Base-by-base conservation (phyloP, 2,797 vertebrate genomes). In the Mormyrops attenuatus region DNA sequence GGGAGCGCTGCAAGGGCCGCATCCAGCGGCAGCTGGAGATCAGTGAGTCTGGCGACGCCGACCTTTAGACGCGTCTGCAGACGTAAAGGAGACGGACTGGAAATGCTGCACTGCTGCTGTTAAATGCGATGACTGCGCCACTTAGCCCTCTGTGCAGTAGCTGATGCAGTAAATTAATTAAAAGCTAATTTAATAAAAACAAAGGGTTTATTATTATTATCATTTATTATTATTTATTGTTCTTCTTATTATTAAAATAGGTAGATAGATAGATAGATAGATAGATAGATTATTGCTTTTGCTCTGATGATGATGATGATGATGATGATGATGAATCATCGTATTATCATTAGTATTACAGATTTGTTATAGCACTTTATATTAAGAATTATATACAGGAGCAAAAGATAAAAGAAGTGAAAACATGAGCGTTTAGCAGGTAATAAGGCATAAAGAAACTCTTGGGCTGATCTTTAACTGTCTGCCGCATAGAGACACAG, bases 21-120 rank as follows among this genome's bases (percentile, higher is more conserved):
- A 99, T 99, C 91, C 98, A 99, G 94, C 97, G 98, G 90, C 98
- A 99, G 92, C 95, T 99, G 92, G 98, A 99, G 95, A 99, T 99
- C 96, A 99, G 98, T 99, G 94, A 97, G 98, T 96, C 69, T 2
- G 17, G 52, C 15, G 13, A 15, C 22, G 9, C 22, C 13, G 26
- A 38, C 85, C 26, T 87, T 87, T 57, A 17, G 13, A 7, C 11
- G 22, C 5, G 26, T 86, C 41, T 85, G 13, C n/a, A 38, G 15
- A 60, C 6, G 2, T 60, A 22, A 52, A 26, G 11, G 8, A 53
- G 26, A 17, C 8, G 11, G 22, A 1, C 8, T 50, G 22, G 8
- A 30, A 69, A 1, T 0, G 26, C 6, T 8, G 7, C 11, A 26
- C 22, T 0, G 5, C 17, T 57, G 26, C 13, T 38, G n/a, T 22